phyloP scores from a whole-genome alignment of 2,888 invertebrate genomes.

The Nemurella pictetii region DNA sequence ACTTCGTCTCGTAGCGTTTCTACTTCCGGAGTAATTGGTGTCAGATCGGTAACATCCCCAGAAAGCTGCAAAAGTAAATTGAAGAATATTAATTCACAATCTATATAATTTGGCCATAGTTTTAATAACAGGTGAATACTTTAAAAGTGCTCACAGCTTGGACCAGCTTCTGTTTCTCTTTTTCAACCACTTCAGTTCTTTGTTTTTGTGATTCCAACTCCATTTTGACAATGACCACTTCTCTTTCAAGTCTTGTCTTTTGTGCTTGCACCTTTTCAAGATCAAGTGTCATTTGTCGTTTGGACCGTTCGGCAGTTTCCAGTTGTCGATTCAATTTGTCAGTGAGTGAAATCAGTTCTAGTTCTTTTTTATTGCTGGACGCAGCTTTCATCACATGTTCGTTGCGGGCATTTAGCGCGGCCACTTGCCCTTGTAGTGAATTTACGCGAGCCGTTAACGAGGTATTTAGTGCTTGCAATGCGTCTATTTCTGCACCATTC shows the following conservation, averaged over 20 bases:
- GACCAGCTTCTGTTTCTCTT: slow-evolving; percentile 19
- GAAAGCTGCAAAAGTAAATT: neutral
- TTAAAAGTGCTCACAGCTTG: neutral
- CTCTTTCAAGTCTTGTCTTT: slow-evolving; percentile 36
- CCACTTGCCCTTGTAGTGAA: slow-evolving; percentile 13
- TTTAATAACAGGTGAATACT: too few relatives aligned
- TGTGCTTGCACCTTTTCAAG: slow-evolving; percentile 56
- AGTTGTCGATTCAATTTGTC: slow-evolving; percentile 44
- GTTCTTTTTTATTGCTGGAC: slow-evolving; percentile 40
- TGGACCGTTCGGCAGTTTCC: slow-evolving; percentile 43
- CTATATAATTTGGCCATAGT: neutral
- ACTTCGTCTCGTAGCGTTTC: neutral
- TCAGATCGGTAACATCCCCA: neutral
- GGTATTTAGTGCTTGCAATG: slow-evolving; percentile 6
- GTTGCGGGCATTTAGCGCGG: slow-evolving; percentile 19
- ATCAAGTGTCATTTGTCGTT: slow-evolving; percentile 51
- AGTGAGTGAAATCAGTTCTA: slow-evolving; percentile 42
- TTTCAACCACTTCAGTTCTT: neutral
- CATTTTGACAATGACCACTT: slow-evolving; percentile 32
- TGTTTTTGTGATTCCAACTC: slow-evolving; percentile 34
- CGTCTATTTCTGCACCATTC: neutral
- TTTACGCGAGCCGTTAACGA: neutral
- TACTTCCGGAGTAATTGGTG: neutral
- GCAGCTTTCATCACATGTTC: neutral
- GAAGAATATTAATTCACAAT: neutral